These are phyloP conservation scores for Leptatherina wallacei DNA, from an alignment of 2,797 vertebrate genomes.

Conservation along the genomic window DNA sequence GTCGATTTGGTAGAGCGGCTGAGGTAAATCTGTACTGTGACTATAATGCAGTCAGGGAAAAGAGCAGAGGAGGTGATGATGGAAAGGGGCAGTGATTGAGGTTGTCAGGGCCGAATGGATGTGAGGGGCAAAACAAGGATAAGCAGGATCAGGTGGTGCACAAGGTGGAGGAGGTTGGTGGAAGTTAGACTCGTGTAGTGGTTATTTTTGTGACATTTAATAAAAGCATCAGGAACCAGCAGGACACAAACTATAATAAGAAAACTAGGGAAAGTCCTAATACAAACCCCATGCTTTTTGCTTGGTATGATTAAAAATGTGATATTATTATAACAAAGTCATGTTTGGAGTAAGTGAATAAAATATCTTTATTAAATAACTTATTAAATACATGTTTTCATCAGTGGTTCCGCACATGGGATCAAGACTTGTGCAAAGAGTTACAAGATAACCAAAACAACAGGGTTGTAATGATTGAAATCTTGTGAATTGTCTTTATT, in stretches of 20 bases:
- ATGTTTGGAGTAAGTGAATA: not conserved
- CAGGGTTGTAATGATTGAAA: not conserved
- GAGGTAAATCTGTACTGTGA: conserved; percentile 87
- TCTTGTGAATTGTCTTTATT: not conserved
- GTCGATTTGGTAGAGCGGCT: conserved; percentile 77
- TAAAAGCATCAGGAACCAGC: conserved; percentile 29
- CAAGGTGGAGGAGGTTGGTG: conserved; percentile 42
- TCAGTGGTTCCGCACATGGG: not conserved
- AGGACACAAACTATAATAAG: conserved; percentile 42
- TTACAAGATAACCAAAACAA: not conserved
- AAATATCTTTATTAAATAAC: not conserved
- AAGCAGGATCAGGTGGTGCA: conserved; percentile 35
- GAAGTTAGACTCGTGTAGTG: conserved; percentile 59
- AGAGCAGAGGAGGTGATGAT: conserved; percentile 59
- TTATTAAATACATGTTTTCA: not conserved
- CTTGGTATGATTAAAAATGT: not conserved
- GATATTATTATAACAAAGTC: not conserved
- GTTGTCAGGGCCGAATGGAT: conserved; percentile 68
- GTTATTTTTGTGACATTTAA: conserved; percentile 13
- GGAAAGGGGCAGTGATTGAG: conserved; percentile 31
- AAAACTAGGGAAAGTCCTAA: conserved; percentile 14
- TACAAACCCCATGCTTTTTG: not conserved
- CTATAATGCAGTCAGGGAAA: conserved; percentile 73
- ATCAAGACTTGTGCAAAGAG: not conserved
- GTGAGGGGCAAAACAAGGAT: conserved; percentile 29